Evolutionary conservation across 2,113 vertebrate species (phyloP), one percentile per base, ranked within the genome.

Genomic region (Paratilapia polleni): DNA sequence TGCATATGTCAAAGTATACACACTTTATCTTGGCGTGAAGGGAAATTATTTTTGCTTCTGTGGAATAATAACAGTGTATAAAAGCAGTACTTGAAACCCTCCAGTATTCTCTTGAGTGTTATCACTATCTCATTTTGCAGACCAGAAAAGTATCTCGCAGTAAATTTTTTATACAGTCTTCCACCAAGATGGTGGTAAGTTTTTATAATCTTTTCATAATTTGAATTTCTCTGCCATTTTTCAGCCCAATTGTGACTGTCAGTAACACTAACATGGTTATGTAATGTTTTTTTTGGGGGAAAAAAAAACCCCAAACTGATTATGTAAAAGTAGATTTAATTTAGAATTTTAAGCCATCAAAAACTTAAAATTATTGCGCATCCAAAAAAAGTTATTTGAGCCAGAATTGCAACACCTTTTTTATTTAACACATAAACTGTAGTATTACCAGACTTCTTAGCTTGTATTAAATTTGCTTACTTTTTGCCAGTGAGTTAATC

Each of bases 1-100:
- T 59, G 81, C 26, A 58, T 61, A 20, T 74, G 75, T 87, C 80
- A 79, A 38, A 81, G 49, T 78, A 38, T 49, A 76, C 81, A 88
- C 70, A 78, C 54, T 88, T 80, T 64, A 81, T 89, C 79, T 91
- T 52, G 4, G 22, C 2, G 17, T 81, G 74, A 86, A 66, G 58
- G 81, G 34, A 81, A 84, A 91, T 86, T 20, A 88, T 91, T 81
- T n/a, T 83, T 75, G 63, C 43, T 58, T 52, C 89, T 62, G 54
- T 47, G 60, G 52, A 83, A 82, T 31, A 56, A 80, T 88, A 87
- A 85, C 43, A 54, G 43, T 83, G 63, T 90, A 77, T 80, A 81
- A 84, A 91, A 84, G 82, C 61, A 80, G 81, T 86, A 79, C 90
- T 94, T 91, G 64, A 93, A 91, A 86, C 85, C 76, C 82, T 77